Evolutionary conservation across 2,113 vertebrate genomes (phyloP), one percentile per base, ranked within the genome.

Genomic region (Tenrec ecaudatus): DNA sequence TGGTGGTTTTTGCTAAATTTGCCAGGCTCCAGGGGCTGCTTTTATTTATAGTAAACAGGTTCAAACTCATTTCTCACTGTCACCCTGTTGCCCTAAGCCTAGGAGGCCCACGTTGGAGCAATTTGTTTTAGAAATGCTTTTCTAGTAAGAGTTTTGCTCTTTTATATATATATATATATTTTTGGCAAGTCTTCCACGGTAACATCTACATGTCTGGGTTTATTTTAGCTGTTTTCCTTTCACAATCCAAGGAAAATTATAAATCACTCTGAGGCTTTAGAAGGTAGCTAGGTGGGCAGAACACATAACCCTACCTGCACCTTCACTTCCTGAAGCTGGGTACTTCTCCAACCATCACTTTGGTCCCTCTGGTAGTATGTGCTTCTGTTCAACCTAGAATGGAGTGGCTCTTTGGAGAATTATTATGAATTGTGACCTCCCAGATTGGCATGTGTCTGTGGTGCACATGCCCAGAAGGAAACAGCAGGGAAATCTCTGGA

Each of bases 41-140:
- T 92, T 73, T 82, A 96, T 91, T 95, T 91, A 82, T 19, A 92
- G 71, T 53, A 95, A 91, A 94, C 57, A 94, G 53, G 90, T 36
- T 93, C 66, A 91, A 53, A 91, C 93, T 33, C 60, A 92, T 88
- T 62, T 77, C 43, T 77, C 79, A 92, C 17, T 87, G 53, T 16
- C 10, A 93, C 40, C 82, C 25, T 69, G 47, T 40, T 66, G 38
- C 57, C 33, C 53, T 16, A 95, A 92, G 86, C 36, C 40, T 40
- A 90, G 69, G 20, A 96, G 40, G 60, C 22, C 31, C 23, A 92
- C 80, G 23, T 27, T 82, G 83, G 20, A 78, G 66, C 38, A 81
- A 89, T 47, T 47, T 87, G 38, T 43, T 12, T 36, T 85, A n/a
- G 82, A 89, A 86, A 95, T 17, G 76, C 10, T 91, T 73, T 90